Evolutionary conservation across 2,797 vertebrate genomes (phyloP).

Genomic region (Heterohyrax brucei): DNA sequence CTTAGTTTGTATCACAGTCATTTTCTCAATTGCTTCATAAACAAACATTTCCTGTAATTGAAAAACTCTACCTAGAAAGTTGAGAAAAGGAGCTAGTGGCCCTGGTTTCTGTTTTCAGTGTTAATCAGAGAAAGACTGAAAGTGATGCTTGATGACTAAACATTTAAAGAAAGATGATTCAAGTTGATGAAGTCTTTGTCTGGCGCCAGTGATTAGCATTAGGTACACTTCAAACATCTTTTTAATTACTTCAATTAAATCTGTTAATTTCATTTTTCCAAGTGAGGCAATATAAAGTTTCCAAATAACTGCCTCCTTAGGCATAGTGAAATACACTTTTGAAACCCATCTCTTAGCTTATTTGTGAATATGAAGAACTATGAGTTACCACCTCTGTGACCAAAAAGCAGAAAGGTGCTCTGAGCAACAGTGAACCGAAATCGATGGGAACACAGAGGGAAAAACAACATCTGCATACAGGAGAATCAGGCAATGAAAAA

Average conservation of each 20-base stretch:
- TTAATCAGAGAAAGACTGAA: constrained; percentile 83
- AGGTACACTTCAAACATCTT: constrained; percentile 15
- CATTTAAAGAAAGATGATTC: constrained; percentile 63
- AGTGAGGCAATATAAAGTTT: constrained; percentile 50
- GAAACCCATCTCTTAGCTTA: constrained; percentile 6
- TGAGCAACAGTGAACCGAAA: constrained; percentile 22
- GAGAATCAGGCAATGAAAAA: constrained; percentile 40
- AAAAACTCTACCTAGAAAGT: constrained; percentile 84
- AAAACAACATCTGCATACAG: not conserved
- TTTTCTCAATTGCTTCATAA: constrained; percentile 37
- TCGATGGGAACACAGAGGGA: not conserved
- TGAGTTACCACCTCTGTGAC: constrained; percentile 48
- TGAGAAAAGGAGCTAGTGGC: constrained; percentile 55
- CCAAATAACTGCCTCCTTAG: constrained; percentile 49
- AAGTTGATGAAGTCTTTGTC: constrained; percentile 24
- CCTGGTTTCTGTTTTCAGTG: constrained; percentile 74
- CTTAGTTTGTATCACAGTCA: not conserved
- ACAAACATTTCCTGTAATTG: constrained; percentile 70
- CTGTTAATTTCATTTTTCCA: constrained; percentile 54
- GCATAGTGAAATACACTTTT: not conserved
- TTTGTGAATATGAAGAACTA: constrained; percentile 20
- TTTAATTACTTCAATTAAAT: constrained; percentile 1
- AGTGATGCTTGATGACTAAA: constrained; percentile 81
- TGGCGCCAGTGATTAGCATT: constrained; percentile 8
- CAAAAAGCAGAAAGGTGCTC: constrained; percentile 71